Evolutionary conservation across 2,797 vertebrate species (phyloP), one percentile per base, ranked within the genome.

Genomic region (Pantherophis vulpinus): DNA sequence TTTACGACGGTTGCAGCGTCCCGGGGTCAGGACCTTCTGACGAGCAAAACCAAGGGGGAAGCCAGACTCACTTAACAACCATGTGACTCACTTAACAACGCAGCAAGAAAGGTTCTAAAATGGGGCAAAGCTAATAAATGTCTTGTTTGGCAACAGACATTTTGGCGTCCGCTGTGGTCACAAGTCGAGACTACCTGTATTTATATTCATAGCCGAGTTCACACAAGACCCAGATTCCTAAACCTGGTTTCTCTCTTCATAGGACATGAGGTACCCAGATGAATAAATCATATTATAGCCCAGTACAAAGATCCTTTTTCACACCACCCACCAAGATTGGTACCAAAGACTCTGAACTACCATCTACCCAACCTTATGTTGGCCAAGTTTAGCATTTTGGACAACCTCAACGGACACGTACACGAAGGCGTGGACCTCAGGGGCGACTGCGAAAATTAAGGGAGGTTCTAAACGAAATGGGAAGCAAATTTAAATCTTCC

Each of bases 131-230:
- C 5, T 66, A n/a, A 66, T 27, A 12, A 29, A 63, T 63, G 27
- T 63, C 61, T 63, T 27, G 66, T 16, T 70, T 70, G 32, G 66
- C n/a, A 1, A 1, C n/a, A 16, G n/a, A 32, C 32, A 32, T 32
- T 2, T 70, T 32, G 66, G 66, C 5, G 14, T 7, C 14, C 2
- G 1, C 12, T 13, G 11, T 6, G n/a, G n/a, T 70, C 1, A 0
- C 32, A 16, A 32, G 13, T 32, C 66, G 2, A 32, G 66, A 70
- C 66, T 32, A 32, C 66, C 66, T 37, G 6, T 18, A 51, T 54
- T 90, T 47, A 20, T 29, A 20, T 63, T 63, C 42, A 12, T 47
- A 25, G 74, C 8, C 10, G 3, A 37, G 74, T 83, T 23, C 74
- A 25, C 37, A 83, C 37, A 47, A 83, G 74, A 83, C 37, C 0